phyloP scores from a whole-genome alignment of 2,888 invertebrate genomes.

The Nemotelus pantherinus region DNA sequence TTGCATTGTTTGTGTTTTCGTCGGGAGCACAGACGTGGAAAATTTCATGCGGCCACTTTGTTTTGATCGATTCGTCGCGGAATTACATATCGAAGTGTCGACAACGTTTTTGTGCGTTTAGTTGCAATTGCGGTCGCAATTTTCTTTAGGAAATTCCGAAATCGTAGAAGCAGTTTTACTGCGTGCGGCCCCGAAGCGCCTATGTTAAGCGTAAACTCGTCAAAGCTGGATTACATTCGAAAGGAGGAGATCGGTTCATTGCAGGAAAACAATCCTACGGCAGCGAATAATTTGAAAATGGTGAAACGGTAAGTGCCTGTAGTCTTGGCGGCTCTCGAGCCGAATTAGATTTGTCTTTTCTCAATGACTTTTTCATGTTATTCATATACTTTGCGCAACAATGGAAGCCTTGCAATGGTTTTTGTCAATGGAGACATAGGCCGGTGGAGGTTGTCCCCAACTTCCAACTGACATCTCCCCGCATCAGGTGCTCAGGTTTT shows the following conservation, averaged over 20 bases:
- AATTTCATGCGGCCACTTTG: conserved; percentile 23
- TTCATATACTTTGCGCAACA: not conserved
- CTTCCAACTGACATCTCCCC: too few species aligned
- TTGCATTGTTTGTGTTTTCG: too few species aligned
- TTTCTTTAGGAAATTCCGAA: not conserved
- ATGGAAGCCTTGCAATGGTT: not conserved
- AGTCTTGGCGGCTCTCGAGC: not conserved
- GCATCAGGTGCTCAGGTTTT: too few species aligned
- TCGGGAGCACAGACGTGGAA: not conserved
- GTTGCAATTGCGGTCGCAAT: not conserved
- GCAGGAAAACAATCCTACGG: conserved; percentile 65
- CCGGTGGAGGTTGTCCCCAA: not conserved
- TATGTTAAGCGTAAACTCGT: conserved; percentile 43
- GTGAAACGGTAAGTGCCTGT: conserved; percentile 63
- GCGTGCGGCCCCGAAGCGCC: not conserved
- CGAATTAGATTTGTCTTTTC: not conserved
- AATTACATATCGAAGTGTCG: not conserved
- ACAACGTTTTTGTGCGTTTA: not conserved
- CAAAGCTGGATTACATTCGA: conserved; percentile 66
- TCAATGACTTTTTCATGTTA: conserved; percentile 39
- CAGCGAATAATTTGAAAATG: conserved; percentile 63
- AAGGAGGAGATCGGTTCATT: conserved; percentile 65
- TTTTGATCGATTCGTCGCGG: not conserved
- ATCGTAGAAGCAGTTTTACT: not conserved
- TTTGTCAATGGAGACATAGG: not conserved